Base-by-base conservation (phyloP, 2,113 vertebrate genomes). In the Gulo gulo region DNA sequence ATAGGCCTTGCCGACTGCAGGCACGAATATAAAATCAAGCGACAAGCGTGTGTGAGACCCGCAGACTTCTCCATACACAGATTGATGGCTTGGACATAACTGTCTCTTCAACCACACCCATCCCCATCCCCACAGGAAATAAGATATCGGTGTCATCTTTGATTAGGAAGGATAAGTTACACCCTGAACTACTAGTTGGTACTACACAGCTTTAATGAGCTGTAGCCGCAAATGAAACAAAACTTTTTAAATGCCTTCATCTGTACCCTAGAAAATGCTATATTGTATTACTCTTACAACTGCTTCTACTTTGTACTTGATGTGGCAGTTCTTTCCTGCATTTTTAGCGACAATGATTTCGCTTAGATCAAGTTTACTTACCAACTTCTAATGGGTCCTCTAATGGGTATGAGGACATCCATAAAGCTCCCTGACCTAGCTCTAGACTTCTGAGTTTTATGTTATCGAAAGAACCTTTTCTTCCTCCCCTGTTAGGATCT, bases 41-140 rank as follows among this genome's bases (percentile, higher is more conserved):
- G 52, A 81, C 92, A 11, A 63, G 83, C 39, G n/a, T 59, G 65
- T 59, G 10, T 85, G 65, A 34, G 74, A 96, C 91, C 94, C 36
- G 95, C 95, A 59, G 78, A 91, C 85, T 96, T 91, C 89, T 74
- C 97, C 96, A 65, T 11, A 34, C 92, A 12, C 88, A 26, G 97
- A 96, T 96, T 88, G 96, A 88, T 88, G 96, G 73, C 93, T 55
- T 4, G 95, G 82, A 96, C n/a, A 0, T 95, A 97, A 97, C 97
- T 97, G 97, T 97, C 65, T 96, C 4, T 52, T 87, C 94, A 76
- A 29, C 97, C 97, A 98, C 98, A 97, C 97, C 98, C 97, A 82
- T 88, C 91, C 97, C 98, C 97, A 82, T 88, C 91, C 95, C 94
- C 96, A 83, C 98, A 89, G 98, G 97, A 98, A 98, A 65, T 93